A percentile compares a stretch with the other conserved stretches of the same genome.
phyloP scores from a whole-genome alignment of 2,113 vertebrate species.

The Pheucticus melanocephalus region DNA sequence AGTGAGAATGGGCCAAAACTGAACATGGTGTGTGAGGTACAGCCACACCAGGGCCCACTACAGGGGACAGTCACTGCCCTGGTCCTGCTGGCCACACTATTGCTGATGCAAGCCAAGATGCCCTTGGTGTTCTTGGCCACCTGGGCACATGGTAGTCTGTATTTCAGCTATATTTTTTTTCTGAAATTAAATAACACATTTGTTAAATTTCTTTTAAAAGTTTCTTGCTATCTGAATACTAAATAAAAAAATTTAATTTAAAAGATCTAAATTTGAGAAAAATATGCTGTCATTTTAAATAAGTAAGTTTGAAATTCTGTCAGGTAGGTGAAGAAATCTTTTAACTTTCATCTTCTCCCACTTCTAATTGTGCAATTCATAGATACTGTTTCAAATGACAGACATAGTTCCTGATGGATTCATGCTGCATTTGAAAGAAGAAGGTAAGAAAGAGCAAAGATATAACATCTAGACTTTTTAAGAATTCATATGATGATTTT shows the following conservation, averaged over 20 bases:
- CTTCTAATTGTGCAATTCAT: background rate
- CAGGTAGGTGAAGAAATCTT: background rate
- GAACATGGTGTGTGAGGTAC: background rate
- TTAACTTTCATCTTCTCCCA: background rate
- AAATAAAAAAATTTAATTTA: background rate
- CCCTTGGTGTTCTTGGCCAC: too few relatives aligned
- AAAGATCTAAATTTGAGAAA: background rate
- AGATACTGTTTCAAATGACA: background rate
- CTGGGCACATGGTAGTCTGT: too few relatives aligned
- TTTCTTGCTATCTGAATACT: background rate
- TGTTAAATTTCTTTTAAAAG: background rate
- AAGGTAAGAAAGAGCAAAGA: background rate
- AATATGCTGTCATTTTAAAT: background rate
- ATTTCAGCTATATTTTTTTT: background rate
- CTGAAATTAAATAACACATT: fast-evolving
- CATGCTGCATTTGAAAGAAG: background rate
- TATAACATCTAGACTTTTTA: background rate
- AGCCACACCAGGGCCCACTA: background rate
- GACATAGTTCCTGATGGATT: background rate
- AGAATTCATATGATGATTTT: background rate
- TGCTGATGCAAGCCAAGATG: background rate
- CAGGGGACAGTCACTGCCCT: fast-evolving
- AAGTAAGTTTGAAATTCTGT: background rate
- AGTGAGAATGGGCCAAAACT: background rate
- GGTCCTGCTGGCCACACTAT: background rate